phyloP scores from a whole-genome alignment of 1,140 invertebrate genomes.

The Sinonovacula constricta region DNA sequence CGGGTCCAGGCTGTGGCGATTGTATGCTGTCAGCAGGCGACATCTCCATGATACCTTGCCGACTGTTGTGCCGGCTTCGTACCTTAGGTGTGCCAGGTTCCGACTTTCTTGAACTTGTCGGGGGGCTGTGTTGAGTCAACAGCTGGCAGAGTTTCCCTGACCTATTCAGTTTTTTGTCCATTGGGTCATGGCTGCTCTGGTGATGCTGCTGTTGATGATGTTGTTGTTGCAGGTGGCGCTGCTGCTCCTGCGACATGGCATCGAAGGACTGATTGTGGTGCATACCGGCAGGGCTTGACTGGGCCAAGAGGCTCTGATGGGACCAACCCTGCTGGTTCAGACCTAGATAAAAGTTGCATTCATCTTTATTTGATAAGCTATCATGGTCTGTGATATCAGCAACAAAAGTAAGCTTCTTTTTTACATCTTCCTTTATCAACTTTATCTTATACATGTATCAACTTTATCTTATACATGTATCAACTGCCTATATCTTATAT shows the following conservation, averaged over 20 bases:
- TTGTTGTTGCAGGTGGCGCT: slow-evolving; percentile 33
- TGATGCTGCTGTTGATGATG: slow-evolving; percentile 1
- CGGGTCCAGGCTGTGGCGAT: slow-evolving; percentile 81
- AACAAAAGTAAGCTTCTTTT: too few relatives aligned
- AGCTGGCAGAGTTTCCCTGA: slow-evolving; percentile 68
- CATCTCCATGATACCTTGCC: slow-evolving; percentile 54
- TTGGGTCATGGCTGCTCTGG: not conserved
- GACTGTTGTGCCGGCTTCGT: slow-evolving; percentile 42
- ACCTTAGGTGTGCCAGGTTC: slow-evolving; percentile 26
- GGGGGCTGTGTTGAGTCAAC: slow-evolving; percentile 57
- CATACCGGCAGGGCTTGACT: slow-evolving; percentile 31
- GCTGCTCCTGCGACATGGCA: slow-evolving; percentile 52
- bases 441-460: too few relatives aligned
- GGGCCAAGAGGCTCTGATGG: slow-evolving; percentile 9
- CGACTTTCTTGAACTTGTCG: slow-evolving; percentile 35
- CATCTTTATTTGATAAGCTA: too few relatives aligned
- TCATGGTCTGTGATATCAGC: too few relatives aligned
- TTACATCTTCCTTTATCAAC: too few relatives aligned
- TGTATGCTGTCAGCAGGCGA: slow-evolving; percentile 78
- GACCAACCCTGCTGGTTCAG: slow-evolving; percentile 27
- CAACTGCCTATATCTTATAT: too few relatives aligned
- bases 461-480: too few relatives aligned
- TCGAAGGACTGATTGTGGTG: slow-evolving; percentile 42
- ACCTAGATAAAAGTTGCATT: too few relatives aligned
- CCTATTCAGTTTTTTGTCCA: slow-evolving; percentile 41